Evolutionary conservation across 2,113 vertebrate species (phyloP).

Genomic region (Carlito syrichta): DNA sequence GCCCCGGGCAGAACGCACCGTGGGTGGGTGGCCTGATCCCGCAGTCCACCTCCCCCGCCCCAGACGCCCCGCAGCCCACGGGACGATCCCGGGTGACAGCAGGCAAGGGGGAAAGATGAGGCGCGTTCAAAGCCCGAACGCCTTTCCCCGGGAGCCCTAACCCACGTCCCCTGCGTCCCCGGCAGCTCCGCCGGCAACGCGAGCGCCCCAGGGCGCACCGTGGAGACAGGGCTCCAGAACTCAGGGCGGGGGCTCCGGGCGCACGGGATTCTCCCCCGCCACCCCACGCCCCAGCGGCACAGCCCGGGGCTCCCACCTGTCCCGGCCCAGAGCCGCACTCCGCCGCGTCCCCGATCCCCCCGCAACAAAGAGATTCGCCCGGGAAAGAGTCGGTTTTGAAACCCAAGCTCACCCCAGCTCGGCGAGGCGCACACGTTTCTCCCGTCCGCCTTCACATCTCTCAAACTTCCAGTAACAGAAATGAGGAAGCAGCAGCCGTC

Average conservation of each 20-base stretch:
- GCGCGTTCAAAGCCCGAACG: background rate
- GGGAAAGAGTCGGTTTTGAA: background rate
- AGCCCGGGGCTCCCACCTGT: background rate
- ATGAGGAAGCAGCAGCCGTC: constrained; percentile 79
- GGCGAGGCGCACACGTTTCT: constrained; percentile 63
- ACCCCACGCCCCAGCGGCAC: background rate
- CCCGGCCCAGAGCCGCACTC: background rate
- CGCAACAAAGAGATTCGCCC: background rate
- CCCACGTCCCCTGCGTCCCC: background rate
- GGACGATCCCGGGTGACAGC: background rate
- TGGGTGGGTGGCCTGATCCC: constrained; percentile 31
- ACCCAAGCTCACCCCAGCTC: constrained; percentile 73
- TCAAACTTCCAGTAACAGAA: constrained; percentile 53
- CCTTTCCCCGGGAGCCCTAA: background rate
- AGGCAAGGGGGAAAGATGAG: background rate
- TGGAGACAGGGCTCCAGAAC: rapidly evolving
- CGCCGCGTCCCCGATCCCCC: background rate
- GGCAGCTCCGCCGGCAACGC: background rate
- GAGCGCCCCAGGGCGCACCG: background rate
- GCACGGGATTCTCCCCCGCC: background rate
- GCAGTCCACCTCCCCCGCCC: background rate
- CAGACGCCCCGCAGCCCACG: rapidly evolving
- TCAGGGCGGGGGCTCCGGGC: background rate
- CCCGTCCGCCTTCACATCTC: constrained; percentile 30
- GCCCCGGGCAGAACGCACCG: constrained; percentile 48